Base-by-base conservation (phyloP, 1,140 invertebrate species). In the Drosophila sucinea region DNA sequence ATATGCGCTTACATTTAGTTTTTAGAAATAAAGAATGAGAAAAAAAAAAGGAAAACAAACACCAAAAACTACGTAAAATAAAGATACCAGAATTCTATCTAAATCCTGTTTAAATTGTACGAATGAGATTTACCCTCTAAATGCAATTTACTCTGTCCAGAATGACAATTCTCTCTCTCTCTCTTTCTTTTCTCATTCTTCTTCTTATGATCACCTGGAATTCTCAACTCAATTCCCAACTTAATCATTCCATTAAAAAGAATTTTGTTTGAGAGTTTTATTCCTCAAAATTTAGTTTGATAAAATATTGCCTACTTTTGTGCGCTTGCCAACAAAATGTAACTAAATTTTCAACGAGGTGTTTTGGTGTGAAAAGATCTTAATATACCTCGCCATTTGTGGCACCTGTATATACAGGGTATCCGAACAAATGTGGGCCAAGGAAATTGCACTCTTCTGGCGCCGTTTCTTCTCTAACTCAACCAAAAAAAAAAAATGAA, bases 1-100 rank as follows among this genome's bases (percentile, higher is more conserved):
- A 84, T 77, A 81, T 63, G 70, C 69, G 65, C 77, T 66, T 65
- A 85, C 77, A 85, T 81, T 85, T 86, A 67, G 68, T 65, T 73
- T 47, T 6, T 25, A 8, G 41, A 32, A 27, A 38, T 10, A 61
- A 25, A 10, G 29, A 35, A 35, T 11, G 6, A 35, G 30, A 57
- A 33, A 38, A 23, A 17, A 11, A 56, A 38, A 25, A 29, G n/a
- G 27, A 44, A 41, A n/a, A 57, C 17, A 51, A 61, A 57, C 23
- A 58, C 10, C 17, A 35, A 60, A 60, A 60, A 62, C 60, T 40
- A 27, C 40, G 23, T n/a, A 17, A 56, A 56, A 56, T 30, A n/a
- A 57, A 57, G 32, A 57, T 57, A 58, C 32, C 56, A 25, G 44
- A 51, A 51, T 25, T 27, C 2, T 51, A 8, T 51, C 3, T 11